Evolutionary conservation across 2,113 vertebrate genomes (phyloP).

Genomic region (Thunnus maccoyii): DNA sequence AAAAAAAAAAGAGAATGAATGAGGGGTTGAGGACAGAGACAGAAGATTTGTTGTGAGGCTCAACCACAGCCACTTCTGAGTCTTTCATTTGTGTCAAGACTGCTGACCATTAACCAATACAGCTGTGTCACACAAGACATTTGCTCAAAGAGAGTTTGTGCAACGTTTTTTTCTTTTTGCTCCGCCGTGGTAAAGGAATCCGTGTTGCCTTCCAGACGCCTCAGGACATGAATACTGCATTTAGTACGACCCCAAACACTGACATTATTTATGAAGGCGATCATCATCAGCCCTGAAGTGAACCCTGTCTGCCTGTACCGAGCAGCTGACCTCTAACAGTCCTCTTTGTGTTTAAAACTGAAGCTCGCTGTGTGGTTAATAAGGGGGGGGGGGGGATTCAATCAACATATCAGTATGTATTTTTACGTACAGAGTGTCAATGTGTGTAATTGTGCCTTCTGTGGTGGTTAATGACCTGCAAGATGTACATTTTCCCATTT

Average conservation of each 20-base stretch:
- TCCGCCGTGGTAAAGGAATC: slow-evolving; percentile 27
- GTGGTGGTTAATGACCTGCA: slow-evolving; percentile 19
- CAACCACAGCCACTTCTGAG: slow-evolving; percentile 27
- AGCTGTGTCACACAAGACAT: slow-evolving; percentile 34
- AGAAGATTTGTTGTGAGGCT: slow-evolving; percentile 3
- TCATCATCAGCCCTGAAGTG: slow-evolving; percentile 64
- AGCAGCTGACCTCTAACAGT: slow-evolving; percentile 59
- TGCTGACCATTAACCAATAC: slow-evolving; percentile 19
- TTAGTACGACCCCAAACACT: slow-evolving; percentile 59
- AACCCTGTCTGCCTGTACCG: slow-evolving; percentile 42
- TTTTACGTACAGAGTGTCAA: slow-evolving; percentile 1
- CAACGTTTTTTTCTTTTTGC: slow-evolving; percentile 20
- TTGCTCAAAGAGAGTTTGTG: slow-evolving; percentile 35
- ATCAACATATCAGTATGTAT: background rate
- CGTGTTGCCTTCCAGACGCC: slow-evolving; percentile 40
- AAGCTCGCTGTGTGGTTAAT: slow-evolving; percentile 25
- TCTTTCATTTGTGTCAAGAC: slow-evolving; percentile 1
- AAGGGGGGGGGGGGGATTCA: background rate
- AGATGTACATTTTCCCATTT: slow-evolving; percentile 16
- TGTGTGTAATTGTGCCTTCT: background rate
- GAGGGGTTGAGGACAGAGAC: slow-evolving; percentile 3
- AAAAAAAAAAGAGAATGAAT: slow-evolving; percentile 1
- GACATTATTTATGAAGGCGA: slow-evolving; percentile 67
- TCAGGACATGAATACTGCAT: slow-evolving; percentile 66
- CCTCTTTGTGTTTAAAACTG: slow-evolving; percentile 30